Percentiles rank a stretch among this genome's conserved stretches.
Evolutionary conservation across 2,797 vertebrate species (phyloP).

Genomic region (Eospalax fontanierii): DNA sequence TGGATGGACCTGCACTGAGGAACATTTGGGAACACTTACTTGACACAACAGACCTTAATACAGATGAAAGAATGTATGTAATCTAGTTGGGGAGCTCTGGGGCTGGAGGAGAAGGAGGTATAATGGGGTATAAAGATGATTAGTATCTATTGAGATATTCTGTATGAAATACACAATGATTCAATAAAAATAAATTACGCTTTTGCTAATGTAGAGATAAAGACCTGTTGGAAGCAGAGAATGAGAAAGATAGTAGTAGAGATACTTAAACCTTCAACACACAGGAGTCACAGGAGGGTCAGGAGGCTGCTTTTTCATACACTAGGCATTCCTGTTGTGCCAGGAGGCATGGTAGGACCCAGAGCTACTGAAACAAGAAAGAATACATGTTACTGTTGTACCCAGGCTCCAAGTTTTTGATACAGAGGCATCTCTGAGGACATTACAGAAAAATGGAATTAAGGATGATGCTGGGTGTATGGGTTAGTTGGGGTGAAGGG

Average conservation of each 20-base stretch:
- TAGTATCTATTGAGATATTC: no score
- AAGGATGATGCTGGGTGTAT: neutral
- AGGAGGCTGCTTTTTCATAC: accelerated
- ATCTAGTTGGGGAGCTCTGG: no score
- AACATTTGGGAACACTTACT: no score
- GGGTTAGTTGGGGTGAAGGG: neutral
- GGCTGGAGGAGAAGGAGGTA: no score
- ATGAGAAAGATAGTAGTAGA: neutral
- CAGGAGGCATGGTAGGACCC: accelerated
- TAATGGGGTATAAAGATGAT: no score
- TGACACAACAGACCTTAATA: no score
- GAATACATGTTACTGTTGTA: accelerated
- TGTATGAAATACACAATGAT: no score
- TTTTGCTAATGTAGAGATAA: neutral
- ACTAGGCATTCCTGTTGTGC: neutral
- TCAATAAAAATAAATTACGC: no score
- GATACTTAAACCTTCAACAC: neutral
- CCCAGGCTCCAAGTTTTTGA: neutral
- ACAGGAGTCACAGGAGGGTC: accelerated
- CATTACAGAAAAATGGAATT: neutral
- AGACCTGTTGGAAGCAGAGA: neutral
- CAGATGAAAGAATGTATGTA: no score
- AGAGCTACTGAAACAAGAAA: neutral
- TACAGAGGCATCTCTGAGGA: neutral
- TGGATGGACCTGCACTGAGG: no score